Evolutionary conservation across 1,140 invertebrate genomes (phyloP), one percentile per base, ranked within the genome.

Genomic region (Drosophila mauritiana): DNA sequence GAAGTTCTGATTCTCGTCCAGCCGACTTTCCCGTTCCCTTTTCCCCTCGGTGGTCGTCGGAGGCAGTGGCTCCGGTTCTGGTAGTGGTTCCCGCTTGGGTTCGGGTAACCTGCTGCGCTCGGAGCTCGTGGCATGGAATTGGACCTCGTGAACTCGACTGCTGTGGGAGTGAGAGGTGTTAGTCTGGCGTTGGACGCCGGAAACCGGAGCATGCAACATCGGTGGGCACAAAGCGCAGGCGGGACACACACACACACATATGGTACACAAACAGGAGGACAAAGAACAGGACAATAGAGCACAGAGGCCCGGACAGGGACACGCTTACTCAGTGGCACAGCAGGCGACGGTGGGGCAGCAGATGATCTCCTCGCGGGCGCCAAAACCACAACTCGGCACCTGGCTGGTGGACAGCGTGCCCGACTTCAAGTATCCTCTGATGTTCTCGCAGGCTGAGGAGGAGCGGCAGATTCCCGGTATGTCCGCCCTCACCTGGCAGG

Each of bases 261-360:
- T 27, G 6, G 8, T 3, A 10, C 31, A 8, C 8, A 2, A 22
- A 45, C 10, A 27, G n/a, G 37, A 17, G 27, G 31, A 31, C 31
- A 31, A 2, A 8, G 3, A 37, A 27, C 62, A 46, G 6, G 40
- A 64, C 25, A 25, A 43, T 43, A 7, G 15, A 46, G 31, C 31
- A 37, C 31, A 34, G 7, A 34, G 3, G 1, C 8, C 10, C 39
- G 4, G n/a, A 13, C 25, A 3, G 4, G 27, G 20, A 27, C 4
- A 6, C 12, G 56, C 49, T 51, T 83, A 68, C 57, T 78, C 84
- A 46, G 59, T 54, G n/a, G 55, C 12, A 48, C 83, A 88, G 45
- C 84, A 86, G 13, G 77, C 49, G 13, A 13, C 56, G 1, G 34
- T 17, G 13, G 90, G 90, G 63, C 90, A 91, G 54, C 90, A 91